Conservation (phyloP, 2,113 vertebrate species). For the Pelusios castaneus region DNA sequence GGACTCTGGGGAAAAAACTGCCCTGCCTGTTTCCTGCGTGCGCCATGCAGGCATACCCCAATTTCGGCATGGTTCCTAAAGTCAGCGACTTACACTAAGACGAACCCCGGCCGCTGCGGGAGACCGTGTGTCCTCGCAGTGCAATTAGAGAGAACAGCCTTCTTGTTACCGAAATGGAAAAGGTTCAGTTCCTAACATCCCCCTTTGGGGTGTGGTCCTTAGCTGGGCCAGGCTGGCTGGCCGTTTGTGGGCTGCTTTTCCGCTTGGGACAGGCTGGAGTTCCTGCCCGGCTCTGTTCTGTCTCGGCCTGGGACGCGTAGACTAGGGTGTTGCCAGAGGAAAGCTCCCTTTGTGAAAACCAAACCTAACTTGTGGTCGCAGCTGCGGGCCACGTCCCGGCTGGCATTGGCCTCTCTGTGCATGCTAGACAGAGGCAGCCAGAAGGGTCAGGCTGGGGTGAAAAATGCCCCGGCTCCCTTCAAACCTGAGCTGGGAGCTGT, state of each 20-base stretch:
- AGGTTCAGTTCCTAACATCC: background rate
- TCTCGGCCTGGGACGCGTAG: no score
- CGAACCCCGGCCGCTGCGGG: fast-evolving
- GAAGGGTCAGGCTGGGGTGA: background rate
- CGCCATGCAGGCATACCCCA: no score
- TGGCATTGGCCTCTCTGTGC: background rate
- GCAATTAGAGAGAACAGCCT: background rate
- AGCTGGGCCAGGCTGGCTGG: background rate
- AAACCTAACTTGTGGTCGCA: background rate
- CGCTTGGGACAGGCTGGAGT: background rate
- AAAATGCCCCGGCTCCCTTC: no score
- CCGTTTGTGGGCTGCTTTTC: background rate
- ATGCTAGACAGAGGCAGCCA: background rate
- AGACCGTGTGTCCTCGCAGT: background rate
- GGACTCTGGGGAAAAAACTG: background rate
- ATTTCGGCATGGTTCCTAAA: background rate
- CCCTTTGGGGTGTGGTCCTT: background rate
- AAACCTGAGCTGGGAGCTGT: background rate
- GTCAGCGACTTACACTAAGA: background rate
- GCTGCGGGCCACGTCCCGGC: background rate
- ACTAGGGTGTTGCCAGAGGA: no score
- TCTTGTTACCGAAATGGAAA: background rate
- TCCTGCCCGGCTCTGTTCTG: background rate
- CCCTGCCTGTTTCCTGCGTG: background rate
- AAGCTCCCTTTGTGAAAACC: background rate